A percentile compares a stretch with the other conserved stretches of the same genome.
Conservation (phyloP, 1,140 invertebrate species). For the Hylaeus anthracinus region DNA sequence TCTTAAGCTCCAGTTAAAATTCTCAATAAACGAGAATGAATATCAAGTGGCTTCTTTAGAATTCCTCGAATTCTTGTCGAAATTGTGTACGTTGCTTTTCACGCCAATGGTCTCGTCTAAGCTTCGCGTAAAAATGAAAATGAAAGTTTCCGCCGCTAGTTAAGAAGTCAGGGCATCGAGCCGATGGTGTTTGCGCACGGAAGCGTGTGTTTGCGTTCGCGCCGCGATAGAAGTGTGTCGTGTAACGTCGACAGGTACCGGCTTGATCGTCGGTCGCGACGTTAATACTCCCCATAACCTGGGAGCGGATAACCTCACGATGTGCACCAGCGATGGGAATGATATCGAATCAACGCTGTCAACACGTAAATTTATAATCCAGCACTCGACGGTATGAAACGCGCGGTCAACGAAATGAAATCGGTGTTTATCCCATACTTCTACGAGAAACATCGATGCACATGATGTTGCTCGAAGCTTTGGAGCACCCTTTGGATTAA, state of each 20-base stretch:
- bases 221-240: constrained; percentile 26
- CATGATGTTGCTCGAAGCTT: no score
- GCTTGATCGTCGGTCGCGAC: constrained; percentile 37
- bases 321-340: neutral
- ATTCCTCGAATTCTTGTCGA: neutral
- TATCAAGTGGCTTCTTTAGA: no score
- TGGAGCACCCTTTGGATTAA: no score
- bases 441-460: no score
- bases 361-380: no score
- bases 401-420: no score
- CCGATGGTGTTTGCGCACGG: constrained; percentile 17
- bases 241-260: constrained; percentile 34
- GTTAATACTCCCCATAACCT: constrained; percentile 48
- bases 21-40: no score
- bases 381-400: no score
- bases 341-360: no score
- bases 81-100: neutral
- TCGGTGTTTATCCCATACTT: no score
- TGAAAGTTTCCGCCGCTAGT: constrained; percentile 25
- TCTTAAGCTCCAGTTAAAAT: no score
- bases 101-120: neutral
- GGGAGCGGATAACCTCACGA: constrained; percentile 45
- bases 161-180: neutral
- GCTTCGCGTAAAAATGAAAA: constrained; percentile 35
- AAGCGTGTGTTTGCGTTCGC: constrained; percentile 31